Base-by-base conservation (phyloP, 2,113 vertebrate species). In the Rhipidura dahli region DNA sequence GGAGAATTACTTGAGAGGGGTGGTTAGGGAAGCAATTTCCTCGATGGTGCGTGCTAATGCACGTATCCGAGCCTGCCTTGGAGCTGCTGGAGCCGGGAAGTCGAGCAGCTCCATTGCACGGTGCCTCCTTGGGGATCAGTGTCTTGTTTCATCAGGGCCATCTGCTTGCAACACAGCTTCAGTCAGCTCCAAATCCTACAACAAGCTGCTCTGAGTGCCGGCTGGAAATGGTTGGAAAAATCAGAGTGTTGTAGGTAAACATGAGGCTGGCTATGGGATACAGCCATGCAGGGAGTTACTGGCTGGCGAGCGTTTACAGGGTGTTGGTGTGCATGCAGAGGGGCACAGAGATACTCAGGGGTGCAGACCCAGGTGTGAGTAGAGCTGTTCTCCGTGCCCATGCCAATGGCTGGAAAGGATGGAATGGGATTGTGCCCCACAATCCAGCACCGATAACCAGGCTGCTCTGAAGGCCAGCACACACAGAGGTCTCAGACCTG, bases 81-180 rank as follows among this genome's bases (percentile, higher is more conserved):
- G 85, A 95, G 87, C 87, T 83, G 80, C 79, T 57, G 86, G 94
- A 83, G 91, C 72, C 42, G 0, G 35, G 84, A 35, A 91, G 73
- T 64, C 13, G 45, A 96, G 92, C 83, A 66, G 82, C 75, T 57
- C 78, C 0, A 0, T 31, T 66, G 92, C 83, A 54, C 1, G 31
- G 73, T 93, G 73, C 57, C 92, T 95, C 95, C 84, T 75, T 60
- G 68, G 92, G 94, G 94, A 94, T 73, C 90, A 85, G 95, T 33
- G 24, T 79, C 95, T 83, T 64, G 78, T 93, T 96, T 90, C 95
- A 65, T 64, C 90, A 20, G 75, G 94, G 73, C 95, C 96, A 94
- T 97, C 94, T 97, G 96, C 94, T 89, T 63, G 57, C 92, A 68
- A 3, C 57, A 44, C 84, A 47, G 61, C 53, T 73, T 71, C 90